Evolutionary conservation across 1,140 invertebrate species (phyloP).

Genomic region (Trichonephila clavata): DNA sequence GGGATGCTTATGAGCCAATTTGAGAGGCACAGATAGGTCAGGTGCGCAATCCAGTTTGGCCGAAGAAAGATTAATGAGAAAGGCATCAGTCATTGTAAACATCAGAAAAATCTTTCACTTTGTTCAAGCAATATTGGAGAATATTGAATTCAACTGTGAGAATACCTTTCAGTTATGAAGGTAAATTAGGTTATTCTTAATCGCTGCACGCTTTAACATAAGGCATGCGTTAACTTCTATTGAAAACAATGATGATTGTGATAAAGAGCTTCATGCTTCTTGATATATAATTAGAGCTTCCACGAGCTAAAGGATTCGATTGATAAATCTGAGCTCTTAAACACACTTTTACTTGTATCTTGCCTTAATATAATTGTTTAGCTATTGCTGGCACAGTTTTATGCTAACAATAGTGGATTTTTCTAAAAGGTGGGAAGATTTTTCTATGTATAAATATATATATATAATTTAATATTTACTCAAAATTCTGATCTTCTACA

Average conservation of each 20-base stretch:
- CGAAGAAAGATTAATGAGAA: slow-evolving; percentile 35
- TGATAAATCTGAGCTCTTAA: not conserved
- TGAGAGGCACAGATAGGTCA: slow-evolving; percentile 23
- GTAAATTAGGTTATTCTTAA: slow-evolving; percentile 1
- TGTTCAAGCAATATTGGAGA: not conserved
- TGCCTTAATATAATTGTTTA: too few species aligned
- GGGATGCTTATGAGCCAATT: slow-evolving; percentile 1
- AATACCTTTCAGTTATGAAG: not conserved
- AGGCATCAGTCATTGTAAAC: slow-evolving; percentile 20
- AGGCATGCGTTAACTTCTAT: not conserved
- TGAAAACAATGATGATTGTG: not conserved
- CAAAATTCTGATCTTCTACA: too few species aligned
- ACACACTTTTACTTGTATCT: not conserved
- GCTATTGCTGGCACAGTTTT: too few species aligned
- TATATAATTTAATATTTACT: too few species aligned
- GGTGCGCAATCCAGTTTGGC: slow-evolving; percentile 1
- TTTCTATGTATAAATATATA: too few species aligned
- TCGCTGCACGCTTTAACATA: not conserved
- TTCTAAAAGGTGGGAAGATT: too few species aligned
- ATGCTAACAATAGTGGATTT: too few species aligned
- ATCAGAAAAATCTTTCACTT: slow-evolving; percentile 33
- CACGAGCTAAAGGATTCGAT: not conserved
- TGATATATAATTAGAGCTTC: not conserved
- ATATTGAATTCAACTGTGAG: not conserved
- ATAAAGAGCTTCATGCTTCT: not conserved